These are phyloP conservation scores for Cherax quadricarinatus DNA, from an alignment of 1,140 invertebrate species.

Conservation along the genomic window DNA sequence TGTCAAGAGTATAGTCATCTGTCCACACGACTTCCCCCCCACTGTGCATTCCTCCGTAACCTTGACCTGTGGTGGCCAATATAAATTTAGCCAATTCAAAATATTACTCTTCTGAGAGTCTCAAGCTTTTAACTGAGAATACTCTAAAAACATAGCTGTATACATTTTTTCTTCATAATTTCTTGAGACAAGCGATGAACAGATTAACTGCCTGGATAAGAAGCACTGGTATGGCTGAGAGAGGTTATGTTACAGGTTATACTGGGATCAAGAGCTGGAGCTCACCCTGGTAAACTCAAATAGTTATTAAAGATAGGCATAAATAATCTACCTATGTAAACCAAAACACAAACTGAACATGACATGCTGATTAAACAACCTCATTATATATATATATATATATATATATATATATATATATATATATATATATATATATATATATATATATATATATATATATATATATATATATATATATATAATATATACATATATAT, in stretches of 20 bases:
- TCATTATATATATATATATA: neutral
- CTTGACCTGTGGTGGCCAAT: constrained; percentile 54
- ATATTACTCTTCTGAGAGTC: neutral
- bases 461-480: no score
- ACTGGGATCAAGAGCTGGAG: neutral
- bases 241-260: neutral
- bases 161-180: neutral
- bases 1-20: constrained; percentile 21
- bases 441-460: no score
- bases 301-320: neutral
- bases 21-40: constrained; percentile 35
- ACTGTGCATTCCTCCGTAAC: constrained; percentile 25
- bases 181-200: neutral
- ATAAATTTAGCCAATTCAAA: constrained; percentile 9
- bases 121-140: neutral
- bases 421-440: no score
- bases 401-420: neutral
- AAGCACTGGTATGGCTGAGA: neutral
- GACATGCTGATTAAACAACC: no score
- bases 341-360: neutral
- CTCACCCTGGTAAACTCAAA: neutral
- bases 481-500: no score
- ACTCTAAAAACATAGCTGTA: neutral
- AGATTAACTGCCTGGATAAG: neutral
- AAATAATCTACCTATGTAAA: neutral